Base-by-base conservation (phyloP, 2,113 vertebrate genomes). In the Abramis brama region DNA sequence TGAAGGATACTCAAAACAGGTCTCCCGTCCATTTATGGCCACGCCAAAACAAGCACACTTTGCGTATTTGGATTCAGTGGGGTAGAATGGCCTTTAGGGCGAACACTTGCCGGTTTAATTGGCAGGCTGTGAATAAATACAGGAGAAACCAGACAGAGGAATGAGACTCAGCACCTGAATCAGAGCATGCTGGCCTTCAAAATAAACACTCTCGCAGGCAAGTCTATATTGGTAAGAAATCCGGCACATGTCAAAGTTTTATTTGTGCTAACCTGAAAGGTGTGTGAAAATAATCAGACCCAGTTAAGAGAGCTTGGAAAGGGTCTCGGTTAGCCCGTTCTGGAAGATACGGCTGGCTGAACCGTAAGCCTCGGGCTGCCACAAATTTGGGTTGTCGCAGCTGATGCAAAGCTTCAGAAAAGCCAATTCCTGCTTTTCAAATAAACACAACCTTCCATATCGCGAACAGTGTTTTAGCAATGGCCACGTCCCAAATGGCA, bases 221-320 rank as follows among this genome's bases (percentile, higher is more conserved):
- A 43, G 36, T 78, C 59, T 13, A 25, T 86, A 64, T 83, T 62
- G 27, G 19, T 39, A 85, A 50, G 57, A 76, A 80, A 50, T 71
- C 45, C 47, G 17, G 30, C 50, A 59, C 70, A 43, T 55, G 43
- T 71, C 57, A 25, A 70, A 84, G 62, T 82, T 86, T 81, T 23
- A 43, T 86, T 87, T 86, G 68, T 82, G 71, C 85, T 85, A 90
- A 87, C 81, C 78, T 76, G 74, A 88, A 90, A 87, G 50, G 88
- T 86, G 87, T 85, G 83, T 60, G 85, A 89, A 90, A 89, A 90
- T 90, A 90, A 90, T 86, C 85, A 30, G 27, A 43, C 52, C 23
- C 19, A 15, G 43, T 57, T 19, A 25, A 64, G n/a, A 33, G 81
- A 47, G 73, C 70, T 70, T 88, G 19, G 33, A 59, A 71, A n/a